Conservation (phyloP, 2,888 invertebrate genomes). For the Phytoseiulus persimilis region DNA sequence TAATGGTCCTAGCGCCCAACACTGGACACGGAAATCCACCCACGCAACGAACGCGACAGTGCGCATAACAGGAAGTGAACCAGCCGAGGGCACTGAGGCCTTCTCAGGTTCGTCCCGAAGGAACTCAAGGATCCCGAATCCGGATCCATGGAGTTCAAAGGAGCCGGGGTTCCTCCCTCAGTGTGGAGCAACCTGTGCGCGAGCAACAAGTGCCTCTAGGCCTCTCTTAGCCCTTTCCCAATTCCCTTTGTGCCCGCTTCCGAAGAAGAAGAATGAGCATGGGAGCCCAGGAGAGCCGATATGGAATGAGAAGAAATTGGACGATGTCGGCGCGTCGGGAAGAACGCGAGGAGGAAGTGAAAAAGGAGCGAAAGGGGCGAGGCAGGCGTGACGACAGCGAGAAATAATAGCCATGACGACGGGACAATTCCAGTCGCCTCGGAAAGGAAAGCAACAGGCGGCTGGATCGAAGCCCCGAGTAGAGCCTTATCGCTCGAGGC, state of each 20-base stretch:
- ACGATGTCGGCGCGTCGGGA: neutral
- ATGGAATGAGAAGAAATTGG: neutral
- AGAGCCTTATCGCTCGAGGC: neutral
- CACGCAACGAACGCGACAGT: too few relatives aligned
- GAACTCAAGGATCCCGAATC: neutral
- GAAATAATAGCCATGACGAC: neutral
- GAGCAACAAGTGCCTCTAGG: neutral
- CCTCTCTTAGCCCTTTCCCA: neutral
- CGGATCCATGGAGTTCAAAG: neutral
- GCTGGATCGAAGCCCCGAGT: neutral
- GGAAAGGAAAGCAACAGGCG: neutral
- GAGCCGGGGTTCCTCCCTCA: neutral
- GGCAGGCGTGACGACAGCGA: neutral
- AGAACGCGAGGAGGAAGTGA: neutral
- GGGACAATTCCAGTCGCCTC: neutral
- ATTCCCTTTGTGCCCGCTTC: neutral
- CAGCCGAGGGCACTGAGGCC: too few relatives aligned
- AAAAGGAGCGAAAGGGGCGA: neutral
- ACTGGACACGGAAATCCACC: too few relatives aligned
- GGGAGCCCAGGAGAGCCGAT: neutral
- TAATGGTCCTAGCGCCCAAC: too few relatives aligned
- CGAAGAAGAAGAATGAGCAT: neutral
- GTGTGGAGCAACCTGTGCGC: neutral
- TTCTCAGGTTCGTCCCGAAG: neutral
- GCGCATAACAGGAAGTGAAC: too few relatives aligned